Conservation (phyloP, 2,113 vertebrate species). For the Micromys minutus region DNA sequence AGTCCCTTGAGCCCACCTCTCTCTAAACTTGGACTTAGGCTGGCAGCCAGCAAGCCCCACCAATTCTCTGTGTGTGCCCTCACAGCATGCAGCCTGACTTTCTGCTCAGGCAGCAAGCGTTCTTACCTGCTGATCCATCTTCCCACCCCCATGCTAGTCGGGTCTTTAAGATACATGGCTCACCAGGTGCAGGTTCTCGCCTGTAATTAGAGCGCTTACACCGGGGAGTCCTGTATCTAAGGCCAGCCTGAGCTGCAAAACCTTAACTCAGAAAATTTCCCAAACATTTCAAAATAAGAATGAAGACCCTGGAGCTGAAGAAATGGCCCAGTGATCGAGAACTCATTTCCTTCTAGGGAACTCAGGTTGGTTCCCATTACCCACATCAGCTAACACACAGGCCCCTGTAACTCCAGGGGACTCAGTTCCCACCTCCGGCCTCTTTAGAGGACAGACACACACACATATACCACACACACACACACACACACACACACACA, state of each 20-base stretch:
- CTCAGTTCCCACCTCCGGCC: not conserved
- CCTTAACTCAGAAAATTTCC: not conserved
- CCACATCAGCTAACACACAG: not conserved
- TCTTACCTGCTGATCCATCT: not conserved
- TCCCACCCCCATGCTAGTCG: not conserved
- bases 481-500: not conserved
- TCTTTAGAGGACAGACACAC: not conserved
- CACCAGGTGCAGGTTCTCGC: not conserved
- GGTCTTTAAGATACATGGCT: not conserved
- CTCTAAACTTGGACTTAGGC: not conserved
- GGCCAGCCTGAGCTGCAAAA: not conserved
- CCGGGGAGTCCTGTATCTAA: not conserved
- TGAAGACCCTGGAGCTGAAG: not conserved
- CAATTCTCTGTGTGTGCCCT: not conserved
- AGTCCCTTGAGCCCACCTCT: not conserved
- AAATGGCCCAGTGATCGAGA: not conserved
- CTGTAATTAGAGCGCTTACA: not conserved
- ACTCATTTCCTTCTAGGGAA: not conserved
- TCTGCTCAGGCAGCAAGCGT: not conserved
- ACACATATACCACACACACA: not conserved
- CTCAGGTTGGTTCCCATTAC: not conserved
- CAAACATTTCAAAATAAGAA: not conserved
- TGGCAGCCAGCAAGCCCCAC: not conserved
- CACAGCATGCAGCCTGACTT: not conserved
- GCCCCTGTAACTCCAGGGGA: not conserved